A percentile compares a stretch with the other conserved stretches of the same genome.
Evolutionary conservation across 2,797 vertebrate species (phyloP).

Genomic region (Enteromius mattozi): DNA sequence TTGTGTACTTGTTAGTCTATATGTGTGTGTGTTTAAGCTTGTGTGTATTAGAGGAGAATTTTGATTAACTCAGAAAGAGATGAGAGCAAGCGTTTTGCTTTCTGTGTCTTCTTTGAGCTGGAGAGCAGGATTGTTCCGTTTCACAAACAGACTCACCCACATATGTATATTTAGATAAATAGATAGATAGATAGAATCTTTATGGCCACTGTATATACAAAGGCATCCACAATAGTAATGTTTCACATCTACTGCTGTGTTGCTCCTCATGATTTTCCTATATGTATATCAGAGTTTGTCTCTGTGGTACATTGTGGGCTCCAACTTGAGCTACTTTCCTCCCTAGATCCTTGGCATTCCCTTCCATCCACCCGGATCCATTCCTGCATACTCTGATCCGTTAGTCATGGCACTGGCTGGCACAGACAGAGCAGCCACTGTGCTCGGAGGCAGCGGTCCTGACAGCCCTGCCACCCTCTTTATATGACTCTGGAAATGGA

Average conservation of each 20-base stretch:
- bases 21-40: background rate
- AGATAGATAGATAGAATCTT: background rate
- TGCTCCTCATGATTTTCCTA: background rate
- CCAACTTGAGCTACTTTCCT: conserved; percentile 1
- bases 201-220: background rate
- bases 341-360: conserved; percentile 39
- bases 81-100: conserved; percentile 8
- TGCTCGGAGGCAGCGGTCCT: conserved; percentile 7
- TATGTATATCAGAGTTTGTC: background rate
- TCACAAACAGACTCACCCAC: background rate
- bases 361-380: conserved; percentile 29
- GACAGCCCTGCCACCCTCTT: background rate
- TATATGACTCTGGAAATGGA: background rate
- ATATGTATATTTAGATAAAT: background rate
- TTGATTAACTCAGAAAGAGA: conserved; percentile 17
- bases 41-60: conserved; percentile 20
- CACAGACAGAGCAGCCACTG: conserved; percentile 44
- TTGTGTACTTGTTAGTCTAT: conserved; percentile 23
- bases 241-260: background rate
- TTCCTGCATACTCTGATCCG: conserved; percentile 31
- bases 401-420: conserved; percentile 47
- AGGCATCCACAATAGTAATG: background rate
- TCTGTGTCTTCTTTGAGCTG: background rate
- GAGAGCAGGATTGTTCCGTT: background rate
- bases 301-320: background rate